A percentile compares a stretch with the other conserved stretches of the same genome.
Evolutionary conservation across 2,113 vertebrate species (phyloP).

Genomic region (Scomber japonicus): DNA sequence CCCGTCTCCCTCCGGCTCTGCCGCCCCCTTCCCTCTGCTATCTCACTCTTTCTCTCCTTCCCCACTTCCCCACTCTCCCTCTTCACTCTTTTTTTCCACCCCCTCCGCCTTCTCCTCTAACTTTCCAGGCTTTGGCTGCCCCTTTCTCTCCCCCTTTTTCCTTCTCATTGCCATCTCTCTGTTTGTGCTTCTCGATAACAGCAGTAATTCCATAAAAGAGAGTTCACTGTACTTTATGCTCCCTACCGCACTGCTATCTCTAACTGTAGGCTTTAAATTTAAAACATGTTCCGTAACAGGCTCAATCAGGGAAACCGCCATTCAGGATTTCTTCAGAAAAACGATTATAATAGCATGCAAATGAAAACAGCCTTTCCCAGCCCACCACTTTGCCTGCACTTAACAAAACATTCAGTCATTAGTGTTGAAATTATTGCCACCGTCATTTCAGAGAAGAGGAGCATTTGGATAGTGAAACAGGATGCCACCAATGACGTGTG

Average conservation of each 20-base stretch:
- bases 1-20: conserved; percentile 49
- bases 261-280: conserved; percentile 9
- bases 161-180: conserved; percentile 1
- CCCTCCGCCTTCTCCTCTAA: conserved; percentile 8
- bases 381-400: conserved; percentile 6
- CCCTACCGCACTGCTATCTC: not conserved
- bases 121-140: conserved; percentile 29
- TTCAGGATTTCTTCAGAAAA: conserved; percentile 38
- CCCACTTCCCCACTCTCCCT: not conserved
- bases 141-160: not conserved
- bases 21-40: conserved; percentile 22
- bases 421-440: conserved; percentile 24
- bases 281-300: not conserved
- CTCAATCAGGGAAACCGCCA: conserved; percentile 22
- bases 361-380: conserved; percentile 10
- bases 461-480: conserved; percentile 31
- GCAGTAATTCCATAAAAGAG: conserved; percentile 53
- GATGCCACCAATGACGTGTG: conserved; percentile 43
- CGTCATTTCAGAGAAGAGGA: conserved; percentile 42
- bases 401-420: conserved; percentile 6
- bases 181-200: conserved; percentile 54
- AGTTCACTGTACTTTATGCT: conserved; percentile 57
- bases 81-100: conserved; percentile 31
- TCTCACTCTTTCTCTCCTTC: not conserved
- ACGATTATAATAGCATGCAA: conserved; percentile 36